phyloP scores from a whole-genome alignment of 2,113 vertebrate species.

The Lanius collurio region DNA sequence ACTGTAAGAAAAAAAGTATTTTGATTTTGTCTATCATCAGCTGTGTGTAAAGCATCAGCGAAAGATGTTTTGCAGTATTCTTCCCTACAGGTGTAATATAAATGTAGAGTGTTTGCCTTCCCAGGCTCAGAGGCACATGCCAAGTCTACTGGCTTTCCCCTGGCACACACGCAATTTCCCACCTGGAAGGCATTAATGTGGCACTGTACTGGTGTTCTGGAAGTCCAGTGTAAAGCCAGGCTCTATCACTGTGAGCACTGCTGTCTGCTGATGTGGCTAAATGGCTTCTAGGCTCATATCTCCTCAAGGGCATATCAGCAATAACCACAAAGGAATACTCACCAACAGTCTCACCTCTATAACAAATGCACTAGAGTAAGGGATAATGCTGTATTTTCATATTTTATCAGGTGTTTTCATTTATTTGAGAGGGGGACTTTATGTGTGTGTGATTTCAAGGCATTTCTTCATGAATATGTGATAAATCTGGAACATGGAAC shows the following conservation, averaged over 20 bases:
- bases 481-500: not conserved
- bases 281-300: not conserved
- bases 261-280: not conserved
- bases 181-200: not conserved
- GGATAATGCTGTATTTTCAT: not conserved
- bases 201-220: not conserved
- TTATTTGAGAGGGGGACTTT: not conserved
- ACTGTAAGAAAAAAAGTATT: not conserved
- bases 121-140: not conserved
- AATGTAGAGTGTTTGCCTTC: not conserved
- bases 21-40: not conserved
- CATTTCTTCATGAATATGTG: not conserved
- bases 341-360: not conserved
- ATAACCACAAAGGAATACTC: not conserved
- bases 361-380: not conserved
- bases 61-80: not conserved
- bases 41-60: not conserved
- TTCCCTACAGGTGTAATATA: not conserved
- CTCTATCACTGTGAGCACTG: not conserved
- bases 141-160: not conserved
- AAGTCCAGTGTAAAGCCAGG: not conserved
- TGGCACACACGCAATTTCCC: not conserved
- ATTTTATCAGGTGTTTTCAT: not conserved
- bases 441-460: not conserved
- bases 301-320: not conserved